phyloP scores from a whole-genome alignment of 2,113 vertebrate genomes.

The Melanerpes formicivorus region DNA sequence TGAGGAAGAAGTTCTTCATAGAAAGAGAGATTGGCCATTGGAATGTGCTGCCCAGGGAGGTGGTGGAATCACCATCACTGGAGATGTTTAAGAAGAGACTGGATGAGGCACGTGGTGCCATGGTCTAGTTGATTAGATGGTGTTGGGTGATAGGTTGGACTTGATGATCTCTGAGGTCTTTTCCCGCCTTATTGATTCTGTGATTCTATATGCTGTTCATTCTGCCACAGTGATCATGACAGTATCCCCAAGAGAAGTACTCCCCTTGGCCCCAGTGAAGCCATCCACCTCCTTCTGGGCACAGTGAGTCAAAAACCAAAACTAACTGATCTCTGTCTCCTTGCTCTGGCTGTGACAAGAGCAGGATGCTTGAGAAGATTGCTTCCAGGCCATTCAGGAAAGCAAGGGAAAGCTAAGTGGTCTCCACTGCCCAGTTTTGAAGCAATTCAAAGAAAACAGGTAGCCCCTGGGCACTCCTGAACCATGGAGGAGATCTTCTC shows the following conservation, averaged over 20 bases:
- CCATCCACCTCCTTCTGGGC: neutral
- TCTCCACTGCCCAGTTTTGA: neutral
- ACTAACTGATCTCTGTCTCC: neutral
- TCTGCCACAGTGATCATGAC: accelerated
- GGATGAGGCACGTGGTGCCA: no score
- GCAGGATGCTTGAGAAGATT: neutral
- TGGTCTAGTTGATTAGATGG: no score
- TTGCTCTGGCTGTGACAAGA: neutral
- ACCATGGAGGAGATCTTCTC: neutral
- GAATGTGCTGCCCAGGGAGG: no score
- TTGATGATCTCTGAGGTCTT: no score
- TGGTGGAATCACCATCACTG: no score
- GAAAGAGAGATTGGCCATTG: no score
- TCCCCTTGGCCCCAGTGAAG: neutral
- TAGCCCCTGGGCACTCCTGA: neutral
- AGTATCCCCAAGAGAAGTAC: neutral
- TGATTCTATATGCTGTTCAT: neutral
- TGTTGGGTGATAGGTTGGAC: no score
- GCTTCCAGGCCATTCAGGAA: neutral
- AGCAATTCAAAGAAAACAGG: neutral
- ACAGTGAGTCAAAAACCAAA: neutral
- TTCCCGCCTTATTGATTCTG: no score
- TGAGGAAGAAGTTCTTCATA: no score
- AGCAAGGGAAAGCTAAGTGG: neutral
- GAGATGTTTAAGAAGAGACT: no score